A percentile compares a stretch with the other conserved stretches of the same genome.
Conservation (phyloP, 2,113 vertebrate species). For the Megalops atlanticus region DNA sequence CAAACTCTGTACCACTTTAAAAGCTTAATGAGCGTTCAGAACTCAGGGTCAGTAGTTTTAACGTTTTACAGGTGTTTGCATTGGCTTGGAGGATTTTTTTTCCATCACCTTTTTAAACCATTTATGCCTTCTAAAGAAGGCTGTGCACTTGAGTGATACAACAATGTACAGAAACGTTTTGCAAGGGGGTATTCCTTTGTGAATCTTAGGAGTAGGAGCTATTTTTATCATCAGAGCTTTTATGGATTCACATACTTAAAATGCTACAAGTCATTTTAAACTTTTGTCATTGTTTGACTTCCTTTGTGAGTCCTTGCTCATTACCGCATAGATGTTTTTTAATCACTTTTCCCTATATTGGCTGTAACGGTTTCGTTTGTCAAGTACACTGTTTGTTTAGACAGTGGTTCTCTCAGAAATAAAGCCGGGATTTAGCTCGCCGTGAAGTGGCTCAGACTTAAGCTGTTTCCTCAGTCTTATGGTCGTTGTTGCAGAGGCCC, state of each 20-base stretch:
- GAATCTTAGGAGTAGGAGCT: too few relatives aligned
- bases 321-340: too few relatives aligned
- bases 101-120: neutral
- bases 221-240: too few relatives aligned
- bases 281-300: too few relatives aligned
- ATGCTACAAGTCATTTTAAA: too few relatives aligned
- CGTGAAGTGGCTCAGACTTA: too few relatives aligned
- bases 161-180: neutral
- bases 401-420: neutral
- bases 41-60: conserved; percentile 58
- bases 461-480: too few relatives aligned
- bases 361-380: neutral
- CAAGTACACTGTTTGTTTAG: too few relatives aligned
- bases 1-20: conserved; percentile 49
- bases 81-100: too few relatives aligned
- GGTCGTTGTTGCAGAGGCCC: neutral
- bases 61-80: conserved; percentile 61
- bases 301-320: too few relatives aligned
- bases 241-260: too few relatives aligned
- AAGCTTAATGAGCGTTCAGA: conserved; percentile 59
- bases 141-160: neutral
- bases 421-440: too few relatives aligned
- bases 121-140: neutral
- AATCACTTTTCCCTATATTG: neutral
- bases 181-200: neutral